phyloP scores from a whole-genome alignment of 2,797 vertebrate species.

The Scleropages formosus region DNA sequence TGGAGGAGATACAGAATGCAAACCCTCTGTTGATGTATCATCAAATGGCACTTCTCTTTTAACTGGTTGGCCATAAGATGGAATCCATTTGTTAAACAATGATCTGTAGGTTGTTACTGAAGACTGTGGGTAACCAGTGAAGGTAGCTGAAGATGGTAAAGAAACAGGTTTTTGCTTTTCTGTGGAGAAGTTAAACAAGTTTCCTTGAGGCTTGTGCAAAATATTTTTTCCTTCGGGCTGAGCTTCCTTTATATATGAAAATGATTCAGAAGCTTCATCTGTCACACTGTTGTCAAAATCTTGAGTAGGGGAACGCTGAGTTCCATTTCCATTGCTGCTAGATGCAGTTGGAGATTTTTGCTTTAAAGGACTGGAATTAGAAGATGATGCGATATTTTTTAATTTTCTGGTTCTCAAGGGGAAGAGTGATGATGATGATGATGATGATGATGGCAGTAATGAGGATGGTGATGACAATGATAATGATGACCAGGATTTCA shows the following conservation, averaged over 20 bases:
- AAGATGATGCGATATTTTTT: background rate
- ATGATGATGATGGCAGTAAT: background rate
- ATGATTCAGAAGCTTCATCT: background rate
- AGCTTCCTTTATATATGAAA: background rate
- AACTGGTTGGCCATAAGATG: background rate
- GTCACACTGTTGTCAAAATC: background rate
- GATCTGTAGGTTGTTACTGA: background rate
- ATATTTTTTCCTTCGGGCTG: background rate
- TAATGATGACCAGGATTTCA: conserved; percentile 40
- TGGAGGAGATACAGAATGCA: background rate
- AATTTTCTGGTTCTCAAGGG: conserved; percentile 26
- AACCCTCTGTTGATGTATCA: background rate
- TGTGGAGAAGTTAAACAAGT: background rate
- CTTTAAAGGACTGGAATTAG: background rate
- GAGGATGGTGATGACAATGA: conserved; percentile 33
- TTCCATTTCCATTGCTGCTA: background rate
- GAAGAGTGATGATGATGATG: conserved; percentile 32
- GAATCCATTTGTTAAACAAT: background rate
- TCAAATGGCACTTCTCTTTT: background rate
- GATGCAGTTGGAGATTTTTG: background rate
- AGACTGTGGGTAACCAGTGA: background rate
- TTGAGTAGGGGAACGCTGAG: background rate
- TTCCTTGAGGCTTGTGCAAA: background rate
- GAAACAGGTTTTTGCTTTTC: background rate
- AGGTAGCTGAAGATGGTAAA: background rate